phyloP scores from a whole-genome alignment of 2,113 vertebrate species.

The Scomber colias region DNA sequence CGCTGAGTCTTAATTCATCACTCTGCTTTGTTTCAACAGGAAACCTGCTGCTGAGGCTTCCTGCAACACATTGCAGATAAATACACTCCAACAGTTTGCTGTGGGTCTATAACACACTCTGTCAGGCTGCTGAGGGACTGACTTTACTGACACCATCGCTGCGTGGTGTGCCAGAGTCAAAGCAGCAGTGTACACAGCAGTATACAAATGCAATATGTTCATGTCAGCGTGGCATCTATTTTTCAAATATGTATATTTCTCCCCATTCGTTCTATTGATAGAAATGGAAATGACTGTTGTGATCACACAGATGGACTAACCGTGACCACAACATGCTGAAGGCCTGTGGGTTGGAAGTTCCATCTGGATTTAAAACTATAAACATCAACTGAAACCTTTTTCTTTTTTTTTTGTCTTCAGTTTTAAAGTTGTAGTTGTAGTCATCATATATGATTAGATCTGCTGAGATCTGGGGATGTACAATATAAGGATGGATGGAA shows the following conservation, averaged over 20 bases:
- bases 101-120: constrained; percentile 10
- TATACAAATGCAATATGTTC: constrained; percentile 24
- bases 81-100: constrained; percentile 41
- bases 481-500: too few species aligned
- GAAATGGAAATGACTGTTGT: neutral
- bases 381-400: neutral
- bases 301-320: neutral
- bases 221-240: neutral
- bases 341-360: neutral
- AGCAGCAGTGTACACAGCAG: constrained; percentile 4
- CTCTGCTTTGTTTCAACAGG: constrained; percentile 51
- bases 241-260: constrained; percentile 9
- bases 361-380: neutral
- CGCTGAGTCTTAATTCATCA: constrained; percentile 64
- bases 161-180: constrained; percentile 8
- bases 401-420: neutral
- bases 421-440: neutral
- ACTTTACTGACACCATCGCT: neutral
- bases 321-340: neutral
- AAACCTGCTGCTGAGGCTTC: constrained; percentile 46
- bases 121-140: constrained; percentile 18
- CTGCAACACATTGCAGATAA: constrained; percentile 33
- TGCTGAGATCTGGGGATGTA: neutral
- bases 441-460: neutral
- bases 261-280: neutral